Conservation (phyloP, 2,797 vertebrate species). For the Sebastes wilsoni region DNA sequence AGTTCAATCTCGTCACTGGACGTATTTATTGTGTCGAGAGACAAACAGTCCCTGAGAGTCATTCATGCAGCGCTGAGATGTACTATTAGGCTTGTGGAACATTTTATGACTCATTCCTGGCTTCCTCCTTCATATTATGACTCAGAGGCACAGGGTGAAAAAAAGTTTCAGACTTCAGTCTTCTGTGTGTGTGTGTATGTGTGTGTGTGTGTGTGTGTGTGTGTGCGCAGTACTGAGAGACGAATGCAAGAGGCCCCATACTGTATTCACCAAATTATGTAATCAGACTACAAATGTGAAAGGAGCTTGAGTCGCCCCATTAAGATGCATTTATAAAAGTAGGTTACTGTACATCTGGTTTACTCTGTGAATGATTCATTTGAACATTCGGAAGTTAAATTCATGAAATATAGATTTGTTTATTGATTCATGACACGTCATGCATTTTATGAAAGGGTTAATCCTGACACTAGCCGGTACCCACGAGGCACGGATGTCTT, state of each 20-base stretch:
- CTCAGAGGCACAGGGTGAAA: conserved; percentile 85
- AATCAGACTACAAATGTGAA: conserved; percentile 16
- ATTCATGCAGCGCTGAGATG: conserved; percentile 69
- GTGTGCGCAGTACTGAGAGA: neutral
- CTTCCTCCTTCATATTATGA: conserved; percentile 85
- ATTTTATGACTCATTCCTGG: conserved; percentile 90
- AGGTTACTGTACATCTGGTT: neutral
- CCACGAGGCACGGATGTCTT: too few relatives aligned
- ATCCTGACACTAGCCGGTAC: neutral
- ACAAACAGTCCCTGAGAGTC: conserved; percentile 58
- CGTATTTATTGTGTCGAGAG: conserved; percentile 49
- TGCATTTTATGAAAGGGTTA: conserved; percentile 1
- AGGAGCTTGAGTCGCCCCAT: neutral
- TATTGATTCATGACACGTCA: neutral
- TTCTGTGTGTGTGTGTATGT: conserved; percentile 6
- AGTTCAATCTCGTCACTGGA: conserved; percentile 19
- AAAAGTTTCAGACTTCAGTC: conserved; percentile 68
- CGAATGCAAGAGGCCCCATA: neutral
- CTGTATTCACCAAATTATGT: conserved; percentile 9
- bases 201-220: neutral
- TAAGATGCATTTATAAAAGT: neutral
- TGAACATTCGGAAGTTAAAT: neutral
- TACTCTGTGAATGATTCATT: neutral
- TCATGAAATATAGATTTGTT: conserved; percentile 9
- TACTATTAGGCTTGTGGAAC: conserved; percentile 79